phyloP scores from a whole-genome alignment of 2,888 invertebrate genomes.

The Thecocarcelia acutangulata region DNA sequence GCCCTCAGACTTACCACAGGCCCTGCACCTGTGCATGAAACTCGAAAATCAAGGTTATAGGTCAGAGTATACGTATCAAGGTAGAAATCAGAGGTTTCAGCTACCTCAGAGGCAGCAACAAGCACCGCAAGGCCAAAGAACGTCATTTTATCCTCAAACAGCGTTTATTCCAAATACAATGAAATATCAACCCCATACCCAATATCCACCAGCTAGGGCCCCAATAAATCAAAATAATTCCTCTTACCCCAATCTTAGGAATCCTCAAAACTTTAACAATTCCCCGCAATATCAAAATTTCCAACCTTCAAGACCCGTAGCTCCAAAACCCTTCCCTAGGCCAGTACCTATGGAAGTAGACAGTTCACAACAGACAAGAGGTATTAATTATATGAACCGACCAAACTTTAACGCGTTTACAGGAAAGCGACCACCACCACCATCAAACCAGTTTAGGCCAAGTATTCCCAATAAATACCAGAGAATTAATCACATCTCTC shows the following conservation, averaged over 20 bases:
- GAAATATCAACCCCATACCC: no score
- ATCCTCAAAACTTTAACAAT: background rate
- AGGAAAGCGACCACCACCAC: background rate
- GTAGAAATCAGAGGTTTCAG: background rate
- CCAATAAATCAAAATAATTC: background rate
- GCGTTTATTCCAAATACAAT: background rate
- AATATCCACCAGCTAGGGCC: no score
- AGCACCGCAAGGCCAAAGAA: background rate
- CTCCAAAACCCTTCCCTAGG: background rate
- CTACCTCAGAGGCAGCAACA: background rate
- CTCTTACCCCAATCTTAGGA: background rate
- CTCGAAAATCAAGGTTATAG: background rate
- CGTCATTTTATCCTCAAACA: background rate
- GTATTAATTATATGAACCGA: background rate
- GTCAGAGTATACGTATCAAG: background rate
- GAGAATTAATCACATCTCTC: constrained; percentile 5
- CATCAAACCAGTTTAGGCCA: background rate
- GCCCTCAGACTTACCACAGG: background rate
- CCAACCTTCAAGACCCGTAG: no score
- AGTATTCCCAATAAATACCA: background rate
- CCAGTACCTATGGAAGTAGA: background rate
- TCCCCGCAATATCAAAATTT: background rate
- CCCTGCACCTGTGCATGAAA: background rate
- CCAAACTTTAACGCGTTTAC: background rate
- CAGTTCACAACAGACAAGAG: background rate